Evolutionary conservation across 2,113 vertebrate genomes (phyloP).

Genomic region (Albula goreensis): DNA sequence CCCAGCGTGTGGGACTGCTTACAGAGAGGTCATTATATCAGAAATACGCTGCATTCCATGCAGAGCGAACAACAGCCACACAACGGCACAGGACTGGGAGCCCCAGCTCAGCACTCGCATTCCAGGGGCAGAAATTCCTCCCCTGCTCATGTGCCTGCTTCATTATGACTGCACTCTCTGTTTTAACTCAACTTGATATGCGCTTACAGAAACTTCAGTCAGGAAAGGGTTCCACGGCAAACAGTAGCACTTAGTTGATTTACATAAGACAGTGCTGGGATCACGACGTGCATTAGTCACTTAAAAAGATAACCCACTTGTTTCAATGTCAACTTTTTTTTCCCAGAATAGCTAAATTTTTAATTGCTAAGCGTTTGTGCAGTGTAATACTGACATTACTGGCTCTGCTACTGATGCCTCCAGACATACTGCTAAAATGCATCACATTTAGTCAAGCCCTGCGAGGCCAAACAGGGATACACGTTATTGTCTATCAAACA

Average conservation of each 20-base stretch:
- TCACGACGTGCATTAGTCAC: slow-evolving; percentile 24
- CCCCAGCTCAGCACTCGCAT: background rate
- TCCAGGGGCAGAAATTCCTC: background rate
- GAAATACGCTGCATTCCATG: slow-evolving; percentile 19
- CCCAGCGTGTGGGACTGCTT: background rate
- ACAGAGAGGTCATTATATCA: background rate
- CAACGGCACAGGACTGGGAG: background rate
- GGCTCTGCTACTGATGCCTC: slow-evolving; percentile 25
- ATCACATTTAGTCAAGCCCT: background rate
- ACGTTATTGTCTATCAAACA: background rate
- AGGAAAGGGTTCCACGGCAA: slow-evolving; percentile 30
- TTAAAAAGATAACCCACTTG: background rate
- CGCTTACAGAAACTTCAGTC: slow-evolving; percentile 32
- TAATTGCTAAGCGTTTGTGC: slow-evolving; percentile 51
- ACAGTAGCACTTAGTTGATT: slow-evolving; percentile 30
- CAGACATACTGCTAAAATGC: slow-evolving; percentile 19
- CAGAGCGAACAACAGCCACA: background rate
- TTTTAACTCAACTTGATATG: background rate
- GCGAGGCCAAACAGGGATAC: background rate
- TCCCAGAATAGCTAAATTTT: slow-evolving; percentile 51
- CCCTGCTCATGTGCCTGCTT: background rate
- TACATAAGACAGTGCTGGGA: slow-evolving; percentile 27
- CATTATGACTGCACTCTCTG: slow-evolving; percentile 18
- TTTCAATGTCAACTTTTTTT: slow-evolving; percentile 1
- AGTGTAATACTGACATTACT: slow-evolving; percentile 20